These are phyloP conservation scores for Gila orcuttii DNA, from an alignment of 2,113 vertebrate species.

Conservation along the genomic window DNA sequence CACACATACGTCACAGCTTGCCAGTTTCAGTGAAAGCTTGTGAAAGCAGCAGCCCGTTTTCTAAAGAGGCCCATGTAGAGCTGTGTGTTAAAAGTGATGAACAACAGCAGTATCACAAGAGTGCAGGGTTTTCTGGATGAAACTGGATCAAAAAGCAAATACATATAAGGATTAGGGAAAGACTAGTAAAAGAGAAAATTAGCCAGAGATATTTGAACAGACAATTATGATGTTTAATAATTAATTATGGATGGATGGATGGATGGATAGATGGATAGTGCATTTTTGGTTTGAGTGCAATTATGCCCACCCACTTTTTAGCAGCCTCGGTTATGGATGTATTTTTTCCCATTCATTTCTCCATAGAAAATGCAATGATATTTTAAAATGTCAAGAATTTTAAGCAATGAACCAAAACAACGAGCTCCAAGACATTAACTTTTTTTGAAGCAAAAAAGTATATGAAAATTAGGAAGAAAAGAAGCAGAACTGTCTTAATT, in stretches of 20 bases:
- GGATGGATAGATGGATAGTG: not conserved
- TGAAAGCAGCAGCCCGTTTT: conserved; percentile 21
- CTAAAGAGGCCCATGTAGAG: conserved; percentile 9
- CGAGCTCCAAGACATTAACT: no score
- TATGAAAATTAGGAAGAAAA: no score
- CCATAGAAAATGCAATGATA: no score
- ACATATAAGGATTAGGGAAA: not conserved
- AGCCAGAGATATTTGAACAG: not conserved
- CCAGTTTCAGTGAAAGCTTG: conserved; percentile 27
- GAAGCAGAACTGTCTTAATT: no score
- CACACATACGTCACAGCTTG: conserved; percentile 31
- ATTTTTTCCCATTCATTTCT: not conserved
- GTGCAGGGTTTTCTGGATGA: not conserved
- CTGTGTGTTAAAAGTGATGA: not conserved
- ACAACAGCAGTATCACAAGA: not conserved
- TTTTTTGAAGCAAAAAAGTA: no score
- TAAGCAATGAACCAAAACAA: no score
- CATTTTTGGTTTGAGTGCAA: not conserved
- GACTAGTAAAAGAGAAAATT: not conserved
- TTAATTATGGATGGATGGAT: not conserved
- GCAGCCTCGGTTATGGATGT: not conserved
- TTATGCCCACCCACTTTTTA: not conserved
- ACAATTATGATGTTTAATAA: not conserved
- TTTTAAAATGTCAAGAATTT: no score
- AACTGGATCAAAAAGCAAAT: not conserved